Evolutionary conservation across 2,797 vertebrate genomes (phyloP), one percentile per base, ranked within the genome.

Genomic region (Myotis findleyi): DNA sequence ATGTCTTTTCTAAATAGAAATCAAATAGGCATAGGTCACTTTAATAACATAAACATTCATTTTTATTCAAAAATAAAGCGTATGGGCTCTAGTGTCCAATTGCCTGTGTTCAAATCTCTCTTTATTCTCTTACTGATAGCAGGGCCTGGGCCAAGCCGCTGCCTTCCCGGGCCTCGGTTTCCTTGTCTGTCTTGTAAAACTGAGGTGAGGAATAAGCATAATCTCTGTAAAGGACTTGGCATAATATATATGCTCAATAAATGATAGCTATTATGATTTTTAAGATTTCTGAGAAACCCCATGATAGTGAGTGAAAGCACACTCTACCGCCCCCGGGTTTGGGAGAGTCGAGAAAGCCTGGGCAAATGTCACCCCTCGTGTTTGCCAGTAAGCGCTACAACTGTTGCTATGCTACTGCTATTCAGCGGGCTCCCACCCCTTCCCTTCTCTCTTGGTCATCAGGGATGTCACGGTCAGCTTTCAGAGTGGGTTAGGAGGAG

Each of bases 361-460:
- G 41, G 10, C n/a, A 68, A 76, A 79, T 6, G 44, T 83, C 73
- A 27, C 27, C 7, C 38, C 30, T 86, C 33, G 11, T 3, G 2
- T 72, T 59, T 59, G 49, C 64, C 47, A 71, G 68, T 49, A 69
- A 55, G 80, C 51, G 76, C 55, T 95, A 72, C 76, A 30, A 57
- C 91, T 93, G 47, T 23, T 10, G 38, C 72, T 68, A 92, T 93
- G 86, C 66, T 81, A 7, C 49, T 71, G 44, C 41, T 90, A 30
- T 87, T 87, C 25, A 20, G 64, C 2, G 0, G 33, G 23, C 21
- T 95, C 95, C 93, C 27, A 38, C 44, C 20, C 92, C 57, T 16
- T 73, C 59, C 79, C 12, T 18, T 93, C 73, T 76, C 82, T 95
- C 94, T 72, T 59, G 16, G 89, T 72, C 80, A 33, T 89, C 96